Evolutionary conservation across 2,113 vertebrate genomes (phyloP), one percentile per base, ranked within the genome.

Genomic region (Potamarius usumacintae): DNA sequence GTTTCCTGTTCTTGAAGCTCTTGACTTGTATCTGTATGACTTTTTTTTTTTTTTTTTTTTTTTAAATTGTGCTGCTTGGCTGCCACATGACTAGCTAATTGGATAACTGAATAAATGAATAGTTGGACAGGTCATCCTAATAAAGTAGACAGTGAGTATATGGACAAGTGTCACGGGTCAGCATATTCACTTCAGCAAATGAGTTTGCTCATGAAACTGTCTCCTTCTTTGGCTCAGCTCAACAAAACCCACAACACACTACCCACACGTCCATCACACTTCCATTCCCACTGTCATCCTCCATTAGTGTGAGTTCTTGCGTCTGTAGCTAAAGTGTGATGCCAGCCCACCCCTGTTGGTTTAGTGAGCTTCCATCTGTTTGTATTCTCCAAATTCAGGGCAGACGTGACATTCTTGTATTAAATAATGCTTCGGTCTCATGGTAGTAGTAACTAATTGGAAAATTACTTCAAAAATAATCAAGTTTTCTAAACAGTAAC

Each of bases 241-340:
- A 78, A 55, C 76, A 78, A 27, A 58, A 58, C 15, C 7, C 53
- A 80, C 78, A 80, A 58, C 76, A 30, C 78, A 80, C 78, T 80
- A 27, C 53, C 78, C 78, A 80, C 78, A 80, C 53, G 10, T 58
- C 5, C 48, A 77, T 22, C 77, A 80, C 53, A 80, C 53, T 18
- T 58, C 6, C 48, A 77, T 22, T 25, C 48, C 22, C 72, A 25
- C 72, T 0, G 20, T 50, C 42, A 50, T 74, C 20, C 72, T 76
- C 52, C 6, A 17, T 27, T 53, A 3, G 25, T 78, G 76, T 55
- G 76, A 55, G 25, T 22, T 78, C n/a, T 78, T 78, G 7, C 12
- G 50, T 53, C 74, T 78, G 74, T 78, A 78, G 12, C 52, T 78
- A 52, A 55, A 27, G 22, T 78, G 52, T 25, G 22, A 53, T 55